Percentiles rank a stretch among this genome's conserved stretches.
phyloP scores from a whole-genome alignment of 1,140 invertebrate genomes.

The Magallana gigas region DNA sequence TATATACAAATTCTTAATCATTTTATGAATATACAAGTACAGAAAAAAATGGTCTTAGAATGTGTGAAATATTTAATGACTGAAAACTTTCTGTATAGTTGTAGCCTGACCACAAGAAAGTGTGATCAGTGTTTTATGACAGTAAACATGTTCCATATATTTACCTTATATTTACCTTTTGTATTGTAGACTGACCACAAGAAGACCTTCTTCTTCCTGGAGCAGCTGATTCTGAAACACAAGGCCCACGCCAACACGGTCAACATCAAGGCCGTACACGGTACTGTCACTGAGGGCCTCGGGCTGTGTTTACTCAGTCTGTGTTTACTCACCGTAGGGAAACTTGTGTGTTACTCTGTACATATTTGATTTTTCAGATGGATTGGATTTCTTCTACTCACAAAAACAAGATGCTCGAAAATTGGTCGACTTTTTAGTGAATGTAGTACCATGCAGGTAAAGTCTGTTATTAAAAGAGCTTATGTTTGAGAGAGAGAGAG shows the following conservation, averaged over 20 bases:
- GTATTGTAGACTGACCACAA: constrained; percentile 93
- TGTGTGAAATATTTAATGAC: too few species aligned
- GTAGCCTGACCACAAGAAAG: too few species aligned
- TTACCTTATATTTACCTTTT: neutral
- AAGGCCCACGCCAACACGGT: constrained; percentile 94
- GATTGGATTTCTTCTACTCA: constrained; percentile 97
- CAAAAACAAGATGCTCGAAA: constrained; percentile 94
- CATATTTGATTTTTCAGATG: constrained; percentile 84
- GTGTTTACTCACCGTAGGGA: neutral
- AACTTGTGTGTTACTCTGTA: neutral
- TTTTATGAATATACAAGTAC: too few species aligned
- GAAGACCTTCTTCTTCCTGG: constrained; percentile 99
- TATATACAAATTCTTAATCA: too few species aligned
- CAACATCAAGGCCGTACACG: constrained; percentile 95
- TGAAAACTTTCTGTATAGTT: too few species aligned
- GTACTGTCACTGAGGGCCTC: constrained; percentile 79
- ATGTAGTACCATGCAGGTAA: constrained; percentile 88
- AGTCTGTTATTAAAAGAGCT: neutral
- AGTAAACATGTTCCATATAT: too few species aligned
- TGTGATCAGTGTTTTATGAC: too few species aligned
- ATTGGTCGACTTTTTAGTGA: constrained; percentile 95
- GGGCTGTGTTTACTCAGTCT: neutral
- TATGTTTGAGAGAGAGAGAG: too few species aligned
- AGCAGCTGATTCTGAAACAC: constrained; percentile 98
- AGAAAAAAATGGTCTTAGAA: too few species aligned